Evolutionary conservation across 2,888 invertebrate genomes (phyloP), one percentile per base, ranked within the genome.

Genomic region (Erebia epiphron): DNA sequence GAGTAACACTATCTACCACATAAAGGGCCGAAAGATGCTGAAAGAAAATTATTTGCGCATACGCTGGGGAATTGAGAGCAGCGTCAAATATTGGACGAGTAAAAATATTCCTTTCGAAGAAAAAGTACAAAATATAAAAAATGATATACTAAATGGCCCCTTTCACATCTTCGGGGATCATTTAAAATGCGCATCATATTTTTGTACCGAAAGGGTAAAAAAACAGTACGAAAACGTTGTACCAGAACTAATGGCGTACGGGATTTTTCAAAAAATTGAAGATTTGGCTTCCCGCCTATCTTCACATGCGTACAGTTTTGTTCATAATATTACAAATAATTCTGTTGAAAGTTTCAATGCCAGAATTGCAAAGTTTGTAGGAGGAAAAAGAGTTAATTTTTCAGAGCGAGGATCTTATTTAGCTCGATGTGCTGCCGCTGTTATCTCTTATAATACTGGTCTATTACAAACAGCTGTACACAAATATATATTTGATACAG

Each of bases 21-120:
- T 61, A 21, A 21, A 60, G 46, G 61, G 50, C 54, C 43, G 14
- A n/a, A 66, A 56, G 66, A 70, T 66, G 2, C 54, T 21, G 21
- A 21, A 35, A 21, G 61, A 66, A 61, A 70, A 69, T 52, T 70
- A 66, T 70, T 60, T 70, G 50, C 65, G 61, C 21, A 66, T 70
- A 66, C 54, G 62, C 14, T 66, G 66, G 66, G 66, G 70, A 11
- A 43, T 70, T 18, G 61, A 70, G 11, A 66, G 70, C 61, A 66
- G 66, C 26, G 43, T 70, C 14, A 70, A 70, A 66, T 65, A 70
- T 18, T 70, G 69, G 69, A 41, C 46, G 7, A 65, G 57, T 11
- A 11, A 70, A 50, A 46, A 70, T 18, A 58, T 70, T 41, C 1
- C 65, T 13, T 70, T 70, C 21, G 50, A 49, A 52, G 43, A 60